phyloP scores from a whole-genome alignment of 2,888 invertebrate species.

The Halocaridina rubra region DNA sequence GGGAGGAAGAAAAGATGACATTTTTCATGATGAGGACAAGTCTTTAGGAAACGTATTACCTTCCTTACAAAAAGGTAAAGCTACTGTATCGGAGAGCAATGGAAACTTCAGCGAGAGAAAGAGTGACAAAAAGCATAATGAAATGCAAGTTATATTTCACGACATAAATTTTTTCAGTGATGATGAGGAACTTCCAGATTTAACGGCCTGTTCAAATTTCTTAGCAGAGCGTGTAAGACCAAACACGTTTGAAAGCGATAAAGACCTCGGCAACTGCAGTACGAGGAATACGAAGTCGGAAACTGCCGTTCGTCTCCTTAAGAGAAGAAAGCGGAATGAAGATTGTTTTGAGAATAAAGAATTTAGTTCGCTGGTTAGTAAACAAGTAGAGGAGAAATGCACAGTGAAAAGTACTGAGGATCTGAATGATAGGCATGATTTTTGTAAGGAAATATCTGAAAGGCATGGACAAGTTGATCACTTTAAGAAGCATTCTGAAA shows the following conservation, averaged over 20 bases:
- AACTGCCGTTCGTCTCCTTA: neutral
- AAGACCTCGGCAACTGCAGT: neutral
- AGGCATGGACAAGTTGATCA: too few relatives aligned
- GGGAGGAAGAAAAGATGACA: too few relatives aligned
- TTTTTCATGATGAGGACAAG: too few relatives aligned
- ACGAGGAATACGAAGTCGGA: neutral
- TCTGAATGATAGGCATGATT: too few relatives aligned
- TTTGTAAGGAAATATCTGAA: too few relatives aligned
- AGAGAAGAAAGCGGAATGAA: neutral
- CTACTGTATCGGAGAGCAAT: neutral
- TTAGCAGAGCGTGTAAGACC: neutral
- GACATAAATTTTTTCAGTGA: neutral
- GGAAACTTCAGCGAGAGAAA: too few relatives aligned
- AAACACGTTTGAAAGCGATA: neutral
- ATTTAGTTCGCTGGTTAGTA: neutral
- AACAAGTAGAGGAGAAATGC: too few relatives aligned
- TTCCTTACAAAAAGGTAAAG: neutral
- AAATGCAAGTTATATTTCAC: too few relatives aligned
- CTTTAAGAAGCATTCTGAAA: too few relatives aligned
- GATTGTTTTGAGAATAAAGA: neutral
- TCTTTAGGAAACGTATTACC: neutral
- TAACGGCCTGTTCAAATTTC: neutral
- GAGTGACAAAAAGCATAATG: neutral
- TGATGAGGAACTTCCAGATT: conserved; percentile 20
- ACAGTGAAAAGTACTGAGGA: too few relatives aligned